phyloP scores from a whole-genome alignment of 1,140 invertebrate genomes.

The Rhyacophila brunnea region DNA sequence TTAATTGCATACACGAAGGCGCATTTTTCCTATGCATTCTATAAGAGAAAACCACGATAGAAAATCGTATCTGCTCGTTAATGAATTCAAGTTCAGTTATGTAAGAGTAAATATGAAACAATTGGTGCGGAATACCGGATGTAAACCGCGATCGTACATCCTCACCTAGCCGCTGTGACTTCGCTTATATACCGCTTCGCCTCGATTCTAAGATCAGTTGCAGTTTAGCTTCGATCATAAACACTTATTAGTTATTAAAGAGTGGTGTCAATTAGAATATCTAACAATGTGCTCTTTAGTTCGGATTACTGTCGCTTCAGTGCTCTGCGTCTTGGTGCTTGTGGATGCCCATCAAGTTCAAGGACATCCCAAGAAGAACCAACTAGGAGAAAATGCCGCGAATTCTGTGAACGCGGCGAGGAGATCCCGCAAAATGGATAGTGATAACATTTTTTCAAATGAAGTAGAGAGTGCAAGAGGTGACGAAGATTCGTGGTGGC shows the following conservation, averaged over 20 bases:
- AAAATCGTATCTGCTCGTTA: slow-evolving; percentile 50
- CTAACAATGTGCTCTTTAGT: slow-evolving; percentile 48
- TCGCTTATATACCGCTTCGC: slow-evolving; percentile 51
- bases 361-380: not conserved
- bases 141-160: slow-evolving; percentile 45
- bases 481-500: slow-evolving; percentile 53
- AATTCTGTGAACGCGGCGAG: slow-evolving; percentile 43
- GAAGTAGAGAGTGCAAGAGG: slow-evolving; percentile 51
- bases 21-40: slow-evolving; percentile 53
- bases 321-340: slow-evolving; percentile 43
- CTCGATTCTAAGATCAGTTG: slow-evolving; percentile 45
- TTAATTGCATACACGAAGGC: slow-evolving; percentile 23
- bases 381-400: not conserved
- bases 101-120: slow-evolving; percentile 53
- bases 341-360: slow-evolving; percentile 39
- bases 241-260: slow-evolving; percentile 43
- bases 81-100: slow-evolving; percentile 56
- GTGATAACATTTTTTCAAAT: slow-evolving; percentile 48
- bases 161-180: slow-evolving; percentile 39
- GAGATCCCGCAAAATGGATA: slow-evolving; percentile 47
- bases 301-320: slow-evolving; percentile 47
- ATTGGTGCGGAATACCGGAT: slow-evolving; percentile 58
- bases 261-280: slow-evolving; percentile 37
- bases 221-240: slow-evolving; percentile 46
- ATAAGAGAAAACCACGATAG: slow-evolving; percentile 54